Percentiles rank a stretch among this genome's conserved stretches.
These are phyloP conservation scores for Gopherus flavomarginatus DNA, from an alignment of 2,113 vertebrate genomes.

Conservation along the genomic window DNA sequence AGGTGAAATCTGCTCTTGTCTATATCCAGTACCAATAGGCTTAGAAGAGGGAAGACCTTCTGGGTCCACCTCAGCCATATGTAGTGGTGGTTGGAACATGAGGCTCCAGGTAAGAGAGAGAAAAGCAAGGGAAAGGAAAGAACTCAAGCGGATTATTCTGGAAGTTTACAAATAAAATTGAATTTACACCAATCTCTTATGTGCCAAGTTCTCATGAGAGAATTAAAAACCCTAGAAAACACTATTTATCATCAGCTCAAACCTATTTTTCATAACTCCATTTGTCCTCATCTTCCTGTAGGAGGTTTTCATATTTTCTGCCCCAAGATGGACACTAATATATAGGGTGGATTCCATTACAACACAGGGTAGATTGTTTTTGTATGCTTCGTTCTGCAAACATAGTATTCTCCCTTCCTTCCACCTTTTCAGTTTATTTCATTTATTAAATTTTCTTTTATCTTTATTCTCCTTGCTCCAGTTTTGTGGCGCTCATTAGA, in stretches of 20 bases:
- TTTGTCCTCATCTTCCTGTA: background rate
- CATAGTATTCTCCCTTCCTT: background rate
- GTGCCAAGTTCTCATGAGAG: background rate
- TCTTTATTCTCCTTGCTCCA: background rate
- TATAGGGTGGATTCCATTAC: background rate
- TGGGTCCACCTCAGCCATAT: background rate
- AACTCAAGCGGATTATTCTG: background rate
- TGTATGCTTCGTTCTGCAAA: background rate
- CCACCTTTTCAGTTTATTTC: background rate
- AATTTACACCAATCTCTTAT: background rate
- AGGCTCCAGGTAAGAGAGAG: background rate
- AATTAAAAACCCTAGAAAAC: background rate
- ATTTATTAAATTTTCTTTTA: background rate
- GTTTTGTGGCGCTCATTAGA: background rate
- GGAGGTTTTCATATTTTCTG: background rate
- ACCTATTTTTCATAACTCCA: background rate
- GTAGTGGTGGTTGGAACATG: background rate
- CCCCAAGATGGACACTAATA: background rate
- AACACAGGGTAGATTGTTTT: background rate
- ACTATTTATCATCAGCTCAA: fast-evolving
- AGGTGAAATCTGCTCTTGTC: background rate
- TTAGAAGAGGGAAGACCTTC: background rate
- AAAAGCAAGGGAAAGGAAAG: background rate
- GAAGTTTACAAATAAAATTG: background rate
- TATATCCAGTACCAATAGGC: no score